Base-by-base conservation (phyloP, 53 echinoderm and acorn worm species). In the Mesocentrotus franciscanus region DNA sequence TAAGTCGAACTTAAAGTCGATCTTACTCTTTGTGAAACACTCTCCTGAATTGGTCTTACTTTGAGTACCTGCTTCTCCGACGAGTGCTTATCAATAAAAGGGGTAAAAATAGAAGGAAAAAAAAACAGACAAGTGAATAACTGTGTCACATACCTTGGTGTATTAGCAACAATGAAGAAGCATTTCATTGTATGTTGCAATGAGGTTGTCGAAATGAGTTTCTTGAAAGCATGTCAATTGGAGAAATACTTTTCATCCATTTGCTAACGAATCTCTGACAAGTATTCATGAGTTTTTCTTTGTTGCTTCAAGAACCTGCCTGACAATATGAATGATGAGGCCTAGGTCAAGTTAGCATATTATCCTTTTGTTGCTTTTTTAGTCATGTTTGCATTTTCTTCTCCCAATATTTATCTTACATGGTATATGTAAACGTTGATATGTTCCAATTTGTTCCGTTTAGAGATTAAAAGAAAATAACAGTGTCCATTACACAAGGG, bases 101-200 rank as follows among this genome's bases (percentile, higher is more conserved):
- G 42, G 57, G 27, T 87, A 24, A 87, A 74, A 57, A n/a, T 87
- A 58, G 9, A 42, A 24, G 56, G 5, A n/a, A 85, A 57, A 56
- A 57, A 49, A 87, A 87, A n/a, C 10, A 58, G 32, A 58, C 58
- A 59, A 17, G 58, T 57, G 27, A 12, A 87, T 57, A 58, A 27
- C 0, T 87, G 8, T 87, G 0, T 87, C 58, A 42, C 81, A 81
- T 81, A 39, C 81, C 42, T 39, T 0, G 8, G 81, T 81, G 36
- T 81, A 76, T 76, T 32, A 33, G 76, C 76, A 81, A 81, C 81
- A 81, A 81, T 81, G 81, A 36, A 18, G 36, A 42, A 36, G 42
- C 42, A 81, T 81, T 81, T 81, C 36, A 18, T 39, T 81, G 42
- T 42, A 20, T 42, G 42, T 9, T 81, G 81, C 1, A 81, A 81